Evolutionary conservation across 2,113 vertebrate species (phyloP).

Genomic region (Lamprologus lemairii): DNA sequence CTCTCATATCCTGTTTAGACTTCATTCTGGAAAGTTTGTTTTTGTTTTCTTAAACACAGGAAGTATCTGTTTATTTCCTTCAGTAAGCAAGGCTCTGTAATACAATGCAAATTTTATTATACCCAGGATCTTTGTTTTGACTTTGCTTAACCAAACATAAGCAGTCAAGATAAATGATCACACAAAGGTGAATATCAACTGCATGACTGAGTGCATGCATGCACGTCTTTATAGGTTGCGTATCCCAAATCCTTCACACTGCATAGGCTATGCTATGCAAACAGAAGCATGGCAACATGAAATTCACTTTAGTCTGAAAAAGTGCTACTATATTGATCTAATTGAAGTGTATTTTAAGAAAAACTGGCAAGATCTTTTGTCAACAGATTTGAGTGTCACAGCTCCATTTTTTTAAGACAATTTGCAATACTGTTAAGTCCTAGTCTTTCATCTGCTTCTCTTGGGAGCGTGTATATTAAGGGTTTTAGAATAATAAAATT

Average conservation of each 20-base stretch:
- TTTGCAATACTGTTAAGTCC: neutral
- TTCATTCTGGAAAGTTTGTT: neutral
- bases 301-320: neutral
- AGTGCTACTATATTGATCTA: neutral
- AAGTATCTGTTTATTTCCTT: neutral
- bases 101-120: neutral
- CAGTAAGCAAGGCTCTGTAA: neutral
- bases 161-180: neutral
- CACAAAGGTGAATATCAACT: neutral
- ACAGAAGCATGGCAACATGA: neutral
- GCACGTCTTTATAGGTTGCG: neutral
- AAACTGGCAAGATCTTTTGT: neutral
- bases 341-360: neutral
- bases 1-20: neutral
- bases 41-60: neutral
- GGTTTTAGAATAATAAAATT: neutral
- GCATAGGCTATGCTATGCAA: neutral
- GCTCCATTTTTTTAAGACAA: neutral
- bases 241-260: neutral
- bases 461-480: neutral
- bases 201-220: neutral
- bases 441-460: neutral
- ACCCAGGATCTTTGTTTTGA: neutral
- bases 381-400: neutral
- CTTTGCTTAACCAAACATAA: neutral